phyloP scores from a whole-genome alignment of 2,797 vertebrate genomes.

The Lagodon rhomboides region DNA sequence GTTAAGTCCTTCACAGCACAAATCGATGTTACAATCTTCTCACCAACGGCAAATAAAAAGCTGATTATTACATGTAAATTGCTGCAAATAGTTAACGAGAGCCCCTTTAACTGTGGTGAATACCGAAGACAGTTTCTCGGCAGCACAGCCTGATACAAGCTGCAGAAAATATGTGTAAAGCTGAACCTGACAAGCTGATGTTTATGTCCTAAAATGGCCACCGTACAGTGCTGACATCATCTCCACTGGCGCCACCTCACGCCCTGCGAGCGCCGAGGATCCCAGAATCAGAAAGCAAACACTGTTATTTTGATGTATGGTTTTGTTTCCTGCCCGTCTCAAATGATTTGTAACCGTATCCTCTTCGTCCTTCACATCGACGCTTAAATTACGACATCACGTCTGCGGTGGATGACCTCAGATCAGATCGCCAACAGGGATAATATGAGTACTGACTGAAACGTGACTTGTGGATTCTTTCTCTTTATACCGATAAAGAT shows the following conservation, averaged over 20 bases:
- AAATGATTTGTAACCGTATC: not conserved
- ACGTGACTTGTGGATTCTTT: not conserved
- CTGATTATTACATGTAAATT: no score
- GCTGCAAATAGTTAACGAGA: no score
- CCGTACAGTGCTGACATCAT: not conserved
- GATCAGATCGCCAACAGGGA: slow-evolving; percentile 1
- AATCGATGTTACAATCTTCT: no score
- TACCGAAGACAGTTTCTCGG: not conserved
- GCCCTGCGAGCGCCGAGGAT: not conserved
- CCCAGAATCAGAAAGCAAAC: no score
- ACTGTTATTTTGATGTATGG: no score
- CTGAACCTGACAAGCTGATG: not conserved
- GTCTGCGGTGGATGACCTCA: not conserved
- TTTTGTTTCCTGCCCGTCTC: not conserved
- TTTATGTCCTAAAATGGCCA: not conserved
- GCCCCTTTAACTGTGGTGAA: no score
- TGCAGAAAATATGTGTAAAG: not conserved
- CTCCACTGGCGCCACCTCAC: not conserved
- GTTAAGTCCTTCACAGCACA: no score
- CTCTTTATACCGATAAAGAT: not conserved
- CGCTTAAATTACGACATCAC: not conserved
- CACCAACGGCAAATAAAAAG: no score
- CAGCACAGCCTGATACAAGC: not conserved
- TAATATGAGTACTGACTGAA: not conserved
- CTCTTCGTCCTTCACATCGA: slow-evolving; percentile 4